Conservation (phyloP, 2,113 vertebrate genomes). For the Toxostoma redivivum region DNA sequence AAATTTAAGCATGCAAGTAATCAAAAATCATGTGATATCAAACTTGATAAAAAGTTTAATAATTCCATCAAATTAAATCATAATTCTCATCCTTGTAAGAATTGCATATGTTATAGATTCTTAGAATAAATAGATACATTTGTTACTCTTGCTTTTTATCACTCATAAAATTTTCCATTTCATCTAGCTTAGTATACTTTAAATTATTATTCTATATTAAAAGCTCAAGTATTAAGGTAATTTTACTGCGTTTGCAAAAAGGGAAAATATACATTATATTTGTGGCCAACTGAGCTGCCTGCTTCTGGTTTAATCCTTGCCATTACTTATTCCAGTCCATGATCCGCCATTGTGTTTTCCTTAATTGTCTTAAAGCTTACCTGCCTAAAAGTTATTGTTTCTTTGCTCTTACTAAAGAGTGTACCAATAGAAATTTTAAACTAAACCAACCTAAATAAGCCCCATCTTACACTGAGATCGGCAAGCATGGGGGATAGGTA, state of each 20-base stretch:
- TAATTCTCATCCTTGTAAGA: not conserved
- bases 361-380: not conserved
- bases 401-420: not conserved
- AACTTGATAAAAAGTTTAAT: not conserved
- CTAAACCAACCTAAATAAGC: not conserved
- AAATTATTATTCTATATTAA: not conserved
- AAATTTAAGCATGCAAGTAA: not conserved
- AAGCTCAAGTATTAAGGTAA: not conserved
- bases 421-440: not conserved
- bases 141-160: not conserved
- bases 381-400: not conserved
- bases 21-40: not conserved
- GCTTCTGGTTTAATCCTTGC: not conserved
- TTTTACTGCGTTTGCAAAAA: not conserved
- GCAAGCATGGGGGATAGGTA: not conserved
- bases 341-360: not conserved
- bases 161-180: not conserved
- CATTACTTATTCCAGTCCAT: not conserved
- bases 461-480: not conserved
- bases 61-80: not conserved
- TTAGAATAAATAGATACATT: not conserved
- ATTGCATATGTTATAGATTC: not conserved
- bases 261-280: not conserved
- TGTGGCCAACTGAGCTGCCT: not conserved
- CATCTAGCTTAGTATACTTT: not conserved